A percentile compares a stretch with the other conserved stretches of the same genome.
These are phyloP conservation scores for Tachystola acroxantha DNA, from an alignment of 2,888 invertebrate genomes.

Conservation along the genomic window DNA sequence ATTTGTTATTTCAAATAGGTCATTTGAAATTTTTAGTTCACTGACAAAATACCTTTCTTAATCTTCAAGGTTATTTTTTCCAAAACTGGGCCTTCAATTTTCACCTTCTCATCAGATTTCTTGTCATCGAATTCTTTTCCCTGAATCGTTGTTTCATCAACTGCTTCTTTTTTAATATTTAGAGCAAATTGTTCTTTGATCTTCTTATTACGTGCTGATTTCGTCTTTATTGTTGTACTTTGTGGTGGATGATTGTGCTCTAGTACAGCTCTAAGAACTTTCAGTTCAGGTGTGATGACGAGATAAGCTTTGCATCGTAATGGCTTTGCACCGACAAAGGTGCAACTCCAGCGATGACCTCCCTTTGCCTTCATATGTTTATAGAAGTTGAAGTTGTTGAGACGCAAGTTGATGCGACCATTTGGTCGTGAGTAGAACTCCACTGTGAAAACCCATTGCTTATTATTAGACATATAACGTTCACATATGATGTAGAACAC, in stretches of 20 bases:
- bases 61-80: background rate
- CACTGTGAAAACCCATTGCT: constrained; percentile 6
- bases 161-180: too few species aligned
- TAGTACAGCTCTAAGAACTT: constrained; percentile 14
- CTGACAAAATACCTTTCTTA: background rate
- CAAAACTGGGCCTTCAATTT: background rate
- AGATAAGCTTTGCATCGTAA: constrained; percentile 3
- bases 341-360: constrained; percentile 4
- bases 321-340: background rate
- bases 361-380: constrained; percentile 5
- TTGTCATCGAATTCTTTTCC: background rate
- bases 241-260: constrained; percentile 4
- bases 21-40: too few species aligned
- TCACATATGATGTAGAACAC: too few species aligned
- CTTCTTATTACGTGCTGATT: background rate
- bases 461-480: background rate
- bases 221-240: background rate
- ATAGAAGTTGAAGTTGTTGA: constrained; percentile 14
- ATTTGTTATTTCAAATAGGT: too few species aligned
- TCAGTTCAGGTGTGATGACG: constrained; percentile 15
- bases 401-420: constrained; percentile 11
- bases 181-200: background rate
- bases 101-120: background rate
- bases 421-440: constrained; percentile 11
- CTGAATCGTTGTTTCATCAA: too few species aligned